phyloP scores from a whole-genome alignment of 2,888 invertebrate species.

The Amphipyra tragopoginis region DNA sequence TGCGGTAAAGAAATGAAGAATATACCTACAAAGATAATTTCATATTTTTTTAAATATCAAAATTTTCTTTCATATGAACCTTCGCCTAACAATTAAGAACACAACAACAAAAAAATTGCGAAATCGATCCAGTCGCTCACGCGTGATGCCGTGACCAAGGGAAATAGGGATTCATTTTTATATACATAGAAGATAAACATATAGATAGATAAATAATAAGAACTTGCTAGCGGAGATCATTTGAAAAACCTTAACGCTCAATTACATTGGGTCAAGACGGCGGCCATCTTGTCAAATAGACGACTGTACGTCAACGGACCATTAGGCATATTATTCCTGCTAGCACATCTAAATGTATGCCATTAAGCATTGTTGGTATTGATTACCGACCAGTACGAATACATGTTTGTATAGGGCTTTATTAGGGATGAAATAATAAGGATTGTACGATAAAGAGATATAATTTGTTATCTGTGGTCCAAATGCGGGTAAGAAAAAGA shows the following conservation, averaged over 20 bases:
- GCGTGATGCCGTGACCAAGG: too few species aligned
- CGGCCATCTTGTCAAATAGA: slow-evolving; percentile 20
- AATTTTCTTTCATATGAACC: too few species aligned
- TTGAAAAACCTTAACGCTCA: slow-evolving; percentile 24
- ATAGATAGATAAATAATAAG: neutral
- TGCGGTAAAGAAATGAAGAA: too few species aligned
- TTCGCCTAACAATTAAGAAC: too few species aligned
- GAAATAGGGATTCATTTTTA: too few species aligned
- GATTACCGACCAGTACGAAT: slow-evolving; percentile 14
- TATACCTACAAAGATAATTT: too few species aligned
- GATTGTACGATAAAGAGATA: neutral
- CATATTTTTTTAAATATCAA: too few species aligned
- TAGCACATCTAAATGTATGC: slow-evolving; percentile 30
- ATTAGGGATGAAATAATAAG: slow-evolving; percentile 1
- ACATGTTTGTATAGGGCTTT: slow-evolving; percentile 24
- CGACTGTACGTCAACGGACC: slow-evolving; percentile 7
- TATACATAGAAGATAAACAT: too few species aligned
- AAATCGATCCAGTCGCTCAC: too few species aligned
- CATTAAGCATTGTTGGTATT: slow-evolving; percentile 16
- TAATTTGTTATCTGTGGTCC: too few species aligned
- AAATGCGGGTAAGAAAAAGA: too few species aligned
- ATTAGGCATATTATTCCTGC: slow-evolving; percentile 25
- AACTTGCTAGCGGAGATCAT: slow-evolving; percentile 2
- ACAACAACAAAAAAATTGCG: too few species aligned
- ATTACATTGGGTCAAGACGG: slow-evolving; percentile 26